phyloP scores from a whole-genome alignment of 2,113 vertebrate genomes.

The Lagopus muta region DNA sequence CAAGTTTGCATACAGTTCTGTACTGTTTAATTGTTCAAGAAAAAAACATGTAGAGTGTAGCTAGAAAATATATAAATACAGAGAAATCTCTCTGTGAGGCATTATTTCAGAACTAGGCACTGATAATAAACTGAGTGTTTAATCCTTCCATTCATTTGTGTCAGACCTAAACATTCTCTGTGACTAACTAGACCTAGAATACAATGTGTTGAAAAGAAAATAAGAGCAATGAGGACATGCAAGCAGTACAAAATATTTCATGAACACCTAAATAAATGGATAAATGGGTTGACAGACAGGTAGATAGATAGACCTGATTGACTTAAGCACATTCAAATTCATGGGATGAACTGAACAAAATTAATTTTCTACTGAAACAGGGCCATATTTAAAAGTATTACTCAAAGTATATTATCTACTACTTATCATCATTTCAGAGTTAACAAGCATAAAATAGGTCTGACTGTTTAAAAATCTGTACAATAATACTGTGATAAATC shows the following conservation, averaged over 20 bases:
- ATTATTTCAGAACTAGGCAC: not conserved
- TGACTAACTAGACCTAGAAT: not conserved
- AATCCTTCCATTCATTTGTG: not conserved
- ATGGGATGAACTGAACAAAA: not conserved
- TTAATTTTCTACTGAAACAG: not conserved
- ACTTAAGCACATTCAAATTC: not conserved
- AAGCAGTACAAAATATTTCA: not conserved
- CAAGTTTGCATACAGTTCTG: not conserved
- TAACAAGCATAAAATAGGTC: constrained; percentile 14
- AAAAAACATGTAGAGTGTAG: not conserved
- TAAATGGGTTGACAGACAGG: not conserved
- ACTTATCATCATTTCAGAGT: not conserved
- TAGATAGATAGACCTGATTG: not conserved
- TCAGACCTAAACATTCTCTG: not conserved
- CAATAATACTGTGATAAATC: constrained; percentile 3
- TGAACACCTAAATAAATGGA: not conserved
- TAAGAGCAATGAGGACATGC: not conserved
- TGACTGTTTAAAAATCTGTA: constrained; percentile 24
- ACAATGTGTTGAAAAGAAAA: not conserved
- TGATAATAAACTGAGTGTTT: not conserved
- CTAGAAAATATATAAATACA: not conserved
- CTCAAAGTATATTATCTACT: constrained; percentile 4
- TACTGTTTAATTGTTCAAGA: not conserved
- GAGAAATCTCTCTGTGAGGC: not conserved
- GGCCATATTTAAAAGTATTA: not conserved